Evolutionary conservation across 2,797 vertebrate species (phyloP).

Genomic region (Onychomys leucogaster): DNA sequence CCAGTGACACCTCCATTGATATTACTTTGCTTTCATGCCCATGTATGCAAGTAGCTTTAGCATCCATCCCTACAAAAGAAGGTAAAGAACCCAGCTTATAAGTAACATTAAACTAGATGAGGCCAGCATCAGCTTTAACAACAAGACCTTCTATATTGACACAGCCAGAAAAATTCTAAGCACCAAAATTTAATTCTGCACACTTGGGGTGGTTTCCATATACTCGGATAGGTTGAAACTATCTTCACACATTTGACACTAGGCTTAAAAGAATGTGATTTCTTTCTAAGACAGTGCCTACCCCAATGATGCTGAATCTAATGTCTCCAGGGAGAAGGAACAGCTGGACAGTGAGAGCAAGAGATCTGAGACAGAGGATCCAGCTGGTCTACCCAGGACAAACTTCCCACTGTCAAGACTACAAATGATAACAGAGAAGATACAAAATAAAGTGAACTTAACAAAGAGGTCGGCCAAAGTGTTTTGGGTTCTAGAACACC

Average conservation of each 20-base stretch:
- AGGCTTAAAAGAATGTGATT: not conserved
- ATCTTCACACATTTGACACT: not conserved
- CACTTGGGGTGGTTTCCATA: not conserved
- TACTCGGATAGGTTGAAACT: not conserved
- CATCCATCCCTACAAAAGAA: not conserved
- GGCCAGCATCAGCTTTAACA: not conserved
- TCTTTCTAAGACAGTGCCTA: not conserved
- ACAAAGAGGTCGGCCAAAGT: not conserved
- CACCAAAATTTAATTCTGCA: not conserved
- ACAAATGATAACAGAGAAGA: not conserved
- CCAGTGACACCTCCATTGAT: not conserved
- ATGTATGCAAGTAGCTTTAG: not conserved
- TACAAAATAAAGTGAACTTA: not conserved
- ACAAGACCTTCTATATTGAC: not conserved
- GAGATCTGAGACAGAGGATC: not conserved
- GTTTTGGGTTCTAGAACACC: not conserved
- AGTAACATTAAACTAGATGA: not conserved
- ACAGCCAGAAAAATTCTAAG: slow-evolving; percentile 2
- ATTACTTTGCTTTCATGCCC: not conserved
- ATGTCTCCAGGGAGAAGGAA: not conserved
- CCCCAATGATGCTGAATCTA: not conserved
- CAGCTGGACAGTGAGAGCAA: not conserved
- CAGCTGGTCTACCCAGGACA: not conserved
- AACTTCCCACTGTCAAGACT: not conserved
- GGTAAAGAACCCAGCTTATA: not conserved